Evolutionary conservation across 2,888 invertebrate genomes (phyloP).

Genomic region (Malachius bipustulatus): DNA sequence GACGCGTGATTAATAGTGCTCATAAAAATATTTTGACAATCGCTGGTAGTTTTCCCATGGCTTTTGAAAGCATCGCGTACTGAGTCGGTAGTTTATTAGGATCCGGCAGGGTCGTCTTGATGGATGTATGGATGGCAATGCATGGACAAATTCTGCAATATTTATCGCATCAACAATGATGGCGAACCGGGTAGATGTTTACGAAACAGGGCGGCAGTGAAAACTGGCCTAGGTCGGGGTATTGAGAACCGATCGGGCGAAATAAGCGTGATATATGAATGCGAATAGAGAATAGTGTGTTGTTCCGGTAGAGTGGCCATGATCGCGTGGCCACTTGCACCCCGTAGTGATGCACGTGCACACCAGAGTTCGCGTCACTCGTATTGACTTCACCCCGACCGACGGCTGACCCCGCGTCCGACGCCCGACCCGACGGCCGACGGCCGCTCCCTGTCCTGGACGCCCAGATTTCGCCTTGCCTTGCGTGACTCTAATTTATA

Average conservation of each 20-base stretch:
- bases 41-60: no score
- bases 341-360: constrained; percentile 1
- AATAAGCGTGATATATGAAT: constrained; percentile 3
- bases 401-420: background rate
- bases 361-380: constrained; percentile 2
- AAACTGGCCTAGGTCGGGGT: no score
- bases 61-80: no score
- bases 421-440: constrained; percentile 1
- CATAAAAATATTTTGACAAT: no score
- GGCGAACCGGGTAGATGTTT: no score
- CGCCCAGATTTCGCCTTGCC: background rate
- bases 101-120: no score
- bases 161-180: no score
- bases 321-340: constrained; percentile 3
- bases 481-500: constrained; percentile 1
- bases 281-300: constrained; percentile 2
- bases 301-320: background rate
- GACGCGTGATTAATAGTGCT: no score
- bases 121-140: no score
- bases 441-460: background rate
- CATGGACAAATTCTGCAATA: no score
- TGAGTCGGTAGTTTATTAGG: constrained; percentile 9
- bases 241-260: constrained; percentile 2
- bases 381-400: background rate
- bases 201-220: no score